phyloP scores from a whole-genome alignment of 2,797 vertebrate species.

The Eupleurogrammus muticus region DNA sequence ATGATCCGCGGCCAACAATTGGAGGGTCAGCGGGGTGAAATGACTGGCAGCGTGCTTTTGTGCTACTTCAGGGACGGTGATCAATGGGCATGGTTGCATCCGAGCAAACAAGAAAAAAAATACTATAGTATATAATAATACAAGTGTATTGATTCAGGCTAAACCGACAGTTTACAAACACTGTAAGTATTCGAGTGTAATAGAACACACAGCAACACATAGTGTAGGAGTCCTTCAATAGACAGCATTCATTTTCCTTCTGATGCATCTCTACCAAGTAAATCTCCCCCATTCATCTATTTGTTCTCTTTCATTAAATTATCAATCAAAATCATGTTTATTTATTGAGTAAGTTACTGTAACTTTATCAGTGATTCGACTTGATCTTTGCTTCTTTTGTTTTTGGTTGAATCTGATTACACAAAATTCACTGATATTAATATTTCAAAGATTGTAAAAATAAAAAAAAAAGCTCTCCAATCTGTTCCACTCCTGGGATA shows the following conservation, averaged over 20 bases:
- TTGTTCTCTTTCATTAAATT: neutral
- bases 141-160: neutral
- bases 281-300: neutral
- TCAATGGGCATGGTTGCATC: neutral
- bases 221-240: neutral
- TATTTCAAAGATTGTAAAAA: neutral
- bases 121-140: no score
- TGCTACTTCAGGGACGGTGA: neutral
- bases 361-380: neutral
- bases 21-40: neutral
- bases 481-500: neutral
- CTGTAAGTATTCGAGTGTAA: neutral
- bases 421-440: neutral
- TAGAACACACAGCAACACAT: neutral
- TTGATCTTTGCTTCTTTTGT: neutral
- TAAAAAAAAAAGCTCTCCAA: neutral
- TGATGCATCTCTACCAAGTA: slow-evolving; percentile 17
- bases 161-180: neutral
- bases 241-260: slow-evolving; percentile 1
- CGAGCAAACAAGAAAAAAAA: neutral
- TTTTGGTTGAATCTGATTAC: neutral
- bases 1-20: neutral
- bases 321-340: neutral
- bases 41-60: neutral
- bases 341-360: no score